phyloP scores from a whole-genome alignment of 2,888 invertebrate species.

The Campoplex capitator region DNA sequence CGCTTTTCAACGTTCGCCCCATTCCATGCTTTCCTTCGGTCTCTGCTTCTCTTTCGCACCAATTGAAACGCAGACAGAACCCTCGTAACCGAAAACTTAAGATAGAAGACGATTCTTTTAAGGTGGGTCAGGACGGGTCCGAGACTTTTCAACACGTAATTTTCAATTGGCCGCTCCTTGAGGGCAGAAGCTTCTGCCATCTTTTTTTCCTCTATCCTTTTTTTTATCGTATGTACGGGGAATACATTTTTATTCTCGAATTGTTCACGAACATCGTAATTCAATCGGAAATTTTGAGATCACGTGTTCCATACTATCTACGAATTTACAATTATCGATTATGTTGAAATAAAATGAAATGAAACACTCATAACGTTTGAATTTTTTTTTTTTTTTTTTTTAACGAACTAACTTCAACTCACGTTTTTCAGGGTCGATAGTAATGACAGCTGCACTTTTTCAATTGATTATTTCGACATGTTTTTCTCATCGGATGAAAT shows the following conservation, averaged over 20 bases:
- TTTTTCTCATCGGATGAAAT: constrained; percentile 9
- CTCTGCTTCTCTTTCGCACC: not conserved
- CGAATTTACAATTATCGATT: not conserved
- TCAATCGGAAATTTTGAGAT: not conserved
- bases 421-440: not conserved
- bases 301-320: not conserved
- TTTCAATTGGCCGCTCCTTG: constrained; percentile 29
- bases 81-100: constrained; percentile 27
- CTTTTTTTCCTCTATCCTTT: not conserved
- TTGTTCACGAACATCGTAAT: not conserved
- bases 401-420: not conserved
- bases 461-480: not conserved
- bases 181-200: not conserved
- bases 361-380: not conserved
- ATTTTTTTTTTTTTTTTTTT: no score
- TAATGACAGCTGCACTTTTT: not conserved
- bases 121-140: constrained; percentile 8
- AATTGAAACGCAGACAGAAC: not conserved
- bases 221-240: constrained; percentile 1
- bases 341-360: not conserved
- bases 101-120: constrained; percentile 5
- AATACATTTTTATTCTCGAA: constrained; percentile 12
- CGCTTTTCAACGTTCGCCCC: constrained; percentile 5
- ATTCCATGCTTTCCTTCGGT: not conserved
- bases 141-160: constrained; percentile 39